Evolutionary conservation across 1,140 invertebrate genomes (phyloP), one percentile per base, ranked within the genome.

Genomic region (Trichogramma pretiosum): DNA sequence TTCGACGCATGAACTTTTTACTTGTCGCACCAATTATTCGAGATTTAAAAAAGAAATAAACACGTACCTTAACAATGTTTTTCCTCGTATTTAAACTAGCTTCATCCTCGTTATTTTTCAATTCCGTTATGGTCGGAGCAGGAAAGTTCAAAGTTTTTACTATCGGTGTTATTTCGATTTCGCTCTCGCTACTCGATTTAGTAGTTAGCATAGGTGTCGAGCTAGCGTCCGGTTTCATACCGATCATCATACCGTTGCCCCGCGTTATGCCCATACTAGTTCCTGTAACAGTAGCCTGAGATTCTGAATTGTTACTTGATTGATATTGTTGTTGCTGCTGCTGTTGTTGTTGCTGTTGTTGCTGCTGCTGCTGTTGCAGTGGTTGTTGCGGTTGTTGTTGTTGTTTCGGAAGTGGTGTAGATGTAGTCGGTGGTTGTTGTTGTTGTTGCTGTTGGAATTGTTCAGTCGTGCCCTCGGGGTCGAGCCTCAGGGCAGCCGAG

Each of bases 381-480:
- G n/a, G n/a, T n/a, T n/a, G n/a, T n/a, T n/a, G n/a, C n/a, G n/a
- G n/a, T n/a, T n/a, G n/a, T n/a, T n/a, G n/a, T n/a, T n/a, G n/a
- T n/a, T n/a, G n/a, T n/a, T n/a, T n/a, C n/a, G n/a, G n/a, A n/a
- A n/a, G n/a, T n/a, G n/a, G n/a, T 8, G 26, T 30, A 30, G 26
- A 30, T 30, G 7, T 30, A 30, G 7, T 8, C 7, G 26, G n/a
- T 8, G 26, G n/a, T 30, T 30, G 26, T 30, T 30, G n/a, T n/a
- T n/a, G n/a, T n/a, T n/a, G n/a, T 42, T 13, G 42, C 14, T 44
- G 48, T 7, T 46, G 45, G 11, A n/a, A n/a, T n/a, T 43, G 53
- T 19, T 58, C 59, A 1, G 65, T 70, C 1, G 59, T 72, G 14
- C 71, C 72, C 59, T 74, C 71, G 5, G 73, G 72, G 51, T 73